Evolutionary conservation across 2,888 invertebrate genomes (phyloP).

Genomic region (Ennomos fuscantarius): DNA sequence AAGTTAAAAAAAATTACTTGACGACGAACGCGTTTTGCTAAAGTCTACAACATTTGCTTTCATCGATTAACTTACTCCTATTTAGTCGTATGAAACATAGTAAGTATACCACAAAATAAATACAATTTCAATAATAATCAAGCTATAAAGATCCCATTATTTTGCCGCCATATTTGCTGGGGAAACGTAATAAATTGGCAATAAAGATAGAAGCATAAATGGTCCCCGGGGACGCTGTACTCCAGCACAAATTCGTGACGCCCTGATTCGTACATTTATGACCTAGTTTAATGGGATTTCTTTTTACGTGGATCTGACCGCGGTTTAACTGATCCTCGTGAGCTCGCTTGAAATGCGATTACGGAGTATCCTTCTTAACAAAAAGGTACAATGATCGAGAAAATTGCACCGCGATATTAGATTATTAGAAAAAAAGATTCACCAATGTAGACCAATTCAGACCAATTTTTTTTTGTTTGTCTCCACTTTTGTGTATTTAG

Average conservation of each 20-base stretch:
- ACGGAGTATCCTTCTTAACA: conserved; percentile 1
- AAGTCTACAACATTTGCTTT: too few relatives aligned
- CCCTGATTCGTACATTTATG: conserved; percentile 53
- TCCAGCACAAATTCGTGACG: conserved; percentile 58
- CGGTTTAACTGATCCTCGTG: conserved; percentile 10
- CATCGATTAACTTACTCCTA: too few relatives aligned
- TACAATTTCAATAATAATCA: conserved; percentile 67
- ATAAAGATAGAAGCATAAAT: conserved; percentile 66
- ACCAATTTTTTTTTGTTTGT: too few relatives aligned
- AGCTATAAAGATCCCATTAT: conserved; percentile 68
- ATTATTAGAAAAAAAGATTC: too few relatives aligned
- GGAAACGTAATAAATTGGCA: conserved; percentile 68
- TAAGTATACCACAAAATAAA: conserved; percentile 32
- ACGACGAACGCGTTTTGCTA: too few relatives aligned
- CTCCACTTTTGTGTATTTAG: too few relatives aligned
- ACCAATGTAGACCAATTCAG: too few relatives aligned
- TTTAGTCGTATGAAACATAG: too few relatives aligned
- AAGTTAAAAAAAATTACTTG: too few relatives aligned
- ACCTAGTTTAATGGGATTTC: conserved; percentile 32
- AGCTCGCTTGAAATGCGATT: conserved; percentile 1
- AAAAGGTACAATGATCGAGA: not conserved
- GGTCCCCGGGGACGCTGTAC: conserved; percentile 52
- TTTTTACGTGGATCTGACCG: conserved; percentile 23
- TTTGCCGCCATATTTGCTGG: conserved; percentile 52
- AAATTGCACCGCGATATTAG: too few relatives aligned